Evolutionary conservation across 2,888 invertebrate species (phyloP).

Genomic region (Temnothorax unifasciatus): DNA sequence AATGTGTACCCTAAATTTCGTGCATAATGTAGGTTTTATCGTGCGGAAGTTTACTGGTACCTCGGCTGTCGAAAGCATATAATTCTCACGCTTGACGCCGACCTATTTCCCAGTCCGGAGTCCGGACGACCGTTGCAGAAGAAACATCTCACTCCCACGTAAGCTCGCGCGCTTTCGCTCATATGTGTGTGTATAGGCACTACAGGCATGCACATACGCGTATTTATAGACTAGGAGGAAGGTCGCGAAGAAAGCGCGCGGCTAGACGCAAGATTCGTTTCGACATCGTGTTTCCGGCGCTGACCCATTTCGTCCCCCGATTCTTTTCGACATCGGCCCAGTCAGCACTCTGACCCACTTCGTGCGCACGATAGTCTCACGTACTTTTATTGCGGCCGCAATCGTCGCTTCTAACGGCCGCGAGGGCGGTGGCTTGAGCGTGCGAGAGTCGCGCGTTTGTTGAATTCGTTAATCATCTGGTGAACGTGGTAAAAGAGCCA

Average conservation of each 20-base stretch:
- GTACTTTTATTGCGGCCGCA: slow-evolving; percentile 60
- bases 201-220: slow-evolving; percentile 46
- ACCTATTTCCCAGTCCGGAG: slow-evolving; percentile 71
- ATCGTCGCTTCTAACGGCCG: slow-evolving; percentile 11
- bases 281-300: slow-evolving; percentile 81
- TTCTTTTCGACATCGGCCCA: slow-evolving; percentile 72
- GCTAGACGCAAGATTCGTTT: slow-evolving; percentile 77
- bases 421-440: not conserved
- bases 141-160: slow-evolving; percentile 64
- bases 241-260: slow-evolving; percentile 82
- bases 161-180: slow-evolving; percentile 56
- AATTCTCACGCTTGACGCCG: slow-evolving; percentile 60
- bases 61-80: slow-evolving; percentile 57
- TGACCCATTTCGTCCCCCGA: slow-evolving; percentile 80
- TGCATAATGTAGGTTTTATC: not conserved
- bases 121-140: slow-evolving; percentile 70
- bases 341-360: slow-evolving; percentile 72
- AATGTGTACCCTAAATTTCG: slow-evolving; percentile 13
- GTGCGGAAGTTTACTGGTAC: not conserved
- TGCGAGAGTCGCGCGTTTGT: not conserved
- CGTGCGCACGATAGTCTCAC: slow-evolving; percentile 62
- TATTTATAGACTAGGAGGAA: slow-evolving; percentile 80
- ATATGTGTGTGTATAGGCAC: too few relatives aligned
- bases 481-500: not conserved
- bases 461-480: not conserved